These are phyloP conservation scores for Pelobates cultripes DNA, from an alignment of 2,797 vertebrate species.

Conservation along the genomic window DNA sequence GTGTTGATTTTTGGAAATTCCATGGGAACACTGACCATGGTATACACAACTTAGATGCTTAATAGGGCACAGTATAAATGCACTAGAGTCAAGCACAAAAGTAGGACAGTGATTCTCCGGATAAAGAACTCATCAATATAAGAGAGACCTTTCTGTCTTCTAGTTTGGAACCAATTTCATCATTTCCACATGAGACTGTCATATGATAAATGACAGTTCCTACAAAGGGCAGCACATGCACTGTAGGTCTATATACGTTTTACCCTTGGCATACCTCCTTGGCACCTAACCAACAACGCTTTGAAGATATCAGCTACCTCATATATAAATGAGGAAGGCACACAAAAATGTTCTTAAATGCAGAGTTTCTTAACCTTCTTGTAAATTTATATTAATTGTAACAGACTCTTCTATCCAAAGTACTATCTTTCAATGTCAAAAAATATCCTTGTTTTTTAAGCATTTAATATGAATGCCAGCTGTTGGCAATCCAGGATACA, in stretches of 20 bases:
- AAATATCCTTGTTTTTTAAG: too few species aligned
- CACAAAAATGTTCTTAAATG: too few species aligned
- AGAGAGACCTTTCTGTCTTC: slow-evolving; percentile 45
- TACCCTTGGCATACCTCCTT: too few species aligned
- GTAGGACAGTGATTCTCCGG: slow-evolving; percentile 35
- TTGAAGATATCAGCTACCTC: too few species aligned
- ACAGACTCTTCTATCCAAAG: too few species aligned
- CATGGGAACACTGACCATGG: slow-evolving; percentile 22
- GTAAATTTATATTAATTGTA: too few species aligned
- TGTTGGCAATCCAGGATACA: too few species aligned
- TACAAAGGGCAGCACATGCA: slow-evolving; percentile 5
- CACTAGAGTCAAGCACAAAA: slow-evolving; percentile 25
- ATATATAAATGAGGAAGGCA: too few species aligned
- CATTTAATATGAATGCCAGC: too few species aligned
- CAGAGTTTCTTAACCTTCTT: too few species aligned
- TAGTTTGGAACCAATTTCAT: slow-evolving; percentile 44
- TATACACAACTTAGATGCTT: slow-evolving; percentile 26
- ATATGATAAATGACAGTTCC: slow-evolving; percentile 40
- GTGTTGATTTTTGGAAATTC: background rate
- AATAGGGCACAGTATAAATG: slow-evolving; percentile 8
- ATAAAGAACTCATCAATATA: slow-evolving; percentile 51
- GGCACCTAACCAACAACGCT: too few species aligned
- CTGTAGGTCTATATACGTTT: background rate
- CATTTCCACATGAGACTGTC: slow-evolving; percentile 34
- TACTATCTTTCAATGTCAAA: too few species aligned